A percentile compares a stretch with the other conserved stretches of the same genome.
phyloP scores from a whole-genome alignment of 1,140 invertebrate species.

The Pogonognathellus flavescens region DNA sequence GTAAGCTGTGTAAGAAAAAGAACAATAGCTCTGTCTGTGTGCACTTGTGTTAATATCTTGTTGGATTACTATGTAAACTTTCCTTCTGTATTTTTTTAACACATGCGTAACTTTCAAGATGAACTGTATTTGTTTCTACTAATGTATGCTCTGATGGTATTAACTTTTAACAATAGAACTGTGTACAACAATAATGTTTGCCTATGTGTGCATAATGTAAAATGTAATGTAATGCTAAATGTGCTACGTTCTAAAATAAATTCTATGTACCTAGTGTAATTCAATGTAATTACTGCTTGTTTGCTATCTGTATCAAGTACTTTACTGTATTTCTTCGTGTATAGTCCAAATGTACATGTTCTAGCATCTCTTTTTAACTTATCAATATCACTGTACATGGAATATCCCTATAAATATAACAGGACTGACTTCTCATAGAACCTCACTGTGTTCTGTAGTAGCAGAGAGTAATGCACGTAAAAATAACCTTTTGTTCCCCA shows the following conservation, averaged over 20 bases:
- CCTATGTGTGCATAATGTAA: background rate
- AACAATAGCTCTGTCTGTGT: background rate
- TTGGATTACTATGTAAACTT: slow-evolving; percentile 41
- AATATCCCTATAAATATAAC: background rate
- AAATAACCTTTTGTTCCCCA: slow-evolving; percentile 40
- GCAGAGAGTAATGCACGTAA: background rate
- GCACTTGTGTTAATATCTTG: slow-evolving; percentile 27
- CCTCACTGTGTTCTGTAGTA: background rate
- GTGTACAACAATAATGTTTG: background rate
- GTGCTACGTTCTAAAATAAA: too few relatives aligned
- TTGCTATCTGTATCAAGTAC: too few relatives aligned
- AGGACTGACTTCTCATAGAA: background rate
- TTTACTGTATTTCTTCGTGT: too few relatives aligned
- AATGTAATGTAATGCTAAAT: too few relatives aligned
- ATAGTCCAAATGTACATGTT: too few relatives aligned
- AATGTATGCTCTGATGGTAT: too few relatives aligned
- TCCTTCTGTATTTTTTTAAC: slow-evolving; percentile 40
- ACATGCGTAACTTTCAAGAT: slow-evolving; percentile 45
- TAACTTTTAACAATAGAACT: background rate
- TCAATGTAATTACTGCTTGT: too few relatives aligned
- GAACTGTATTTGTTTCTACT: background rate
- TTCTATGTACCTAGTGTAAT: too few relatives aligned
- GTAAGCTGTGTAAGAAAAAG: too few relatives aligned
- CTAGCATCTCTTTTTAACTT: too few relatives aligned
- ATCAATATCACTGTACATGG: background rate